These are phyloP conservation scores for Sipha flava DNA, from an alignment of 1,140 invertebrate species.

Conservation along the genomic window DNA sequence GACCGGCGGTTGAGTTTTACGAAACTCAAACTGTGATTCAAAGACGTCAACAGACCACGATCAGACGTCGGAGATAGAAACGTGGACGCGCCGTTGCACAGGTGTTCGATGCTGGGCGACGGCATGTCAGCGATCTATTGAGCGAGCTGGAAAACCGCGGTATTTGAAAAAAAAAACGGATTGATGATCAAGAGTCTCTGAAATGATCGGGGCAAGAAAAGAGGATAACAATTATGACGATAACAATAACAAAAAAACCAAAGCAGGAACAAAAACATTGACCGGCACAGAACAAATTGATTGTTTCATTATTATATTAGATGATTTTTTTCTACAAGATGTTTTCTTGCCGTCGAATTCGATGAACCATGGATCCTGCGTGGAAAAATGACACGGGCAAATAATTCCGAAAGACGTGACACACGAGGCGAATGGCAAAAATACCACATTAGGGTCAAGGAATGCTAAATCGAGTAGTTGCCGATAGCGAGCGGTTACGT, in stretches of 20 bases:
- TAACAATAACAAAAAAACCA: neutral
- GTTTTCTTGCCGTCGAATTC: neutral
- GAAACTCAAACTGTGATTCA: slow-evolving; percentile 19
- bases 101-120: slow-evolving; percentile 28
- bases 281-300: slow-evolving; percentile 10
- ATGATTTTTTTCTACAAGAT: neutral
- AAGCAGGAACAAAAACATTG: neutral
- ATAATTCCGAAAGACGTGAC: neutral
- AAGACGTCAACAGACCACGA: neutral
- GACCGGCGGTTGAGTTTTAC: slow-evolving; percentile 21
- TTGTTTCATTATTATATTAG: neutral
- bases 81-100: slow-evolving; percentile 26
- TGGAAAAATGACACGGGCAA: neutral
- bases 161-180: neutral
- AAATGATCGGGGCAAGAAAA: too few species aligned
- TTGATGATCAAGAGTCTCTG: neutral
- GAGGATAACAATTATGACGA: too few species aligned
- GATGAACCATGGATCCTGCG: neutral
- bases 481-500: neutral
- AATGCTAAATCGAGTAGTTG: neutral
- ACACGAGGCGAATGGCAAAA: neutral
- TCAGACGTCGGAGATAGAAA: slow-evolving; percentile 23
- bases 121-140: neutral
- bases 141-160: slow-evolving; percentile 4
- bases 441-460: neutral